Percentiles rank a stretch among this genome's conserved stretches.
Conservation (phyloP, 2,888 invertebrate genomes). For the Cantharis nigra region DNA sequence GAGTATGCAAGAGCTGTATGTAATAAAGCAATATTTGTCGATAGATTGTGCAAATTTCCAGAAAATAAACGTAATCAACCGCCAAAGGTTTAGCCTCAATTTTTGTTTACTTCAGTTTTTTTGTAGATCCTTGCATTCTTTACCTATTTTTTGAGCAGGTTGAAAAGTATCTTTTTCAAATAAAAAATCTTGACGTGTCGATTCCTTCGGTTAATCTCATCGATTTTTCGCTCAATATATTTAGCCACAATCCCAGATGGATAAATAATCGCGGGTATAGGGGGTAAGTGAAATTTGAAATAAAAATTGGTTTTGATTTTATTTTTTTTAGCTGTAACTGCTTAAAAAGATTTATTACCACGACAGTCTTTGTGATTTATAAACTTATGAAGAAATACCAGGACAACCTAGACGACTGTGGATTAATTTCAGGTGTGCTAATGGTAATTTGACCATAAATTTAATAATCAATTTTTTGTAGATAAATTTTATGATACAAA, state of each 20-base stretch:
- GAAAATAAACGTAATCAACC: conserved; percentile 3
- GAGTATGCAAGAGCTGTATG: conserved; percentile 30
- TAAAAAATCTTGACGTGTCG: conserved; percentile 27
- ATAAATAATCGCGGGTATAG: conserved; percentile 34
- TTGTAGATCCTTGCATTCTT: conserved; percentile 45
- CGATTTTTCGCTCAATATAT: conserved; percentile 41
- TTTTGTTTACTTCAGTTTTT: conserved; percentile 3
- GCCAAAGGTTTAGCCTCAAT: too few relatives aligned
- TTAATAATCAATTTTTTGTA: too few relatives aligned
- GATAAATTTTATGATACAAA: conserved; percentile 1
- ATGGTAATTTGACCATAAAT: too few relatives aligned
- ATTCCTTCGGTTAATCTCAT: conserved; percentile 38
- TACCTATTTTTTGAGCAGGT: conserved; percentile 41
- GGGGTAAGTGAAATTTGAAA: conserved; percentile 24
- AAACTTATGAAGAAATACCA: conserved; percentile 5
- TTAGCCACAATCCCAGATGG: conserved; percentile 35
- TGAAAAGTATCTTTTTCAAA: conserved; percentile 34
- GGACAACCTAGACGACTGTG: not conserved
- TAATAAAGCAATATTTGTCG: conserved; percentile 34
- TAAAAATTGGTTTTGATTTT: not conserved
- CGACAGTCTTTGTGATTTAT: conserved; percentile 24
- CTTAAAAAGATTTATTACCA: conserved; percentile 31
- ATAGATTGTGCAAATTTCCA: conserved; percentile 38
- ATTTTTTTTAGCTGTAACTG: conserved; percentile 45
- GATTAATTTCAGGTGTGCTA: not conserved